Conservation (phyloP, 2,797 vertebrate species). For the Alcedo atthis region DNA sequence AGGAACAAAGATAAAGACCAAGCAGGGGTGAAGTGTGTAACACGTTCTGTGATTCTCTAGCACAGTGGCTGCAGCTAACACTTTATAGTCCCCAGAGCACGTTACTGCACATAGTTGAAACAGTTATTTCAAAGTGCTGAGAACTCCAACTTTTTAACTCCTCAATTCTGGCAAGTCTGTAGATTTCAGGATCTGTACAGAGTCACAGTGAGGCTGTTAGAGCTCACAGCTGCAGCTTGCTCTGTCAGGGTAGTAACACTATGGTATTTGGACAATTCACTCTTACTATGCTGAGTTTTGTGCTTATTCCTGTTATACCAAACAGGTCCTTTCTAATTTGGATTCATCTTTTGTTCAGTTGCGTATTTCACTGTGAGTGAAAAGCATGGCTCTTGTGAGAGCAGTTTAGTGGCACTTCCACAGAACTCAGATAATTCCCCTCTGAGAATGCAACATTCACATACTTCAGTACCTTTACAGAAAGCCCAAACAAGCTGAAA, state of each 20-base stretch:
- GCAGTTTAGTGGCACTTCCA: neutral
- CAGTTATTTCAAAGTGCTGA: neutral
- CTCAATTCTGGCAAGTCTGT: neutral
- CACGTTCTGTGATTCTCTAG: neutral
- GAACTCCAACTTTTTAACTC: conserved; percentile 23
- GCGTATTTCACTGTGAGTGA: neutral
- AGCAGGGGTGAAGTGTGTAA: neutral
- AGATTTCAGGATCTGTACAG: neutral
- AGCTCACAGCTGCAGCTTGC: neutral
- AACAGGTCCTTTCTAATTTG: neutral
- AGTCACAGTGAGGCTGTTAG: neutral
- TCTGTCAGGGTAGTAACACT: neutral
- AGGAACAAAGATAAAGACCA: neutral
- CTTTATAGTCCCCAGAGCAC: neutral
- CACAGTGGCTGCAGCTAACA: neutral
- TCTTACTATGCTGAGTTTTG: neutral
- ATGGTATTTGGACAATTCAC: neutral
- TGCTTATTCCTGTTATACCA: neutral
- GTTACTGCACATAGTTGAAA: neutral
- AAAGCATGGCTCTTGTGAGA: neutral
- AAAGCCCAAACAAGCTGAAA: neutral
- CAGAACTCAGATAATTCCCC: neutral
- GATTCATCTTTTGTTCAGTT: neutral
- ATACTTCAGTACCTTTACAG: neutral
- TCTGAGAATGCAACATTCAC: neutral